Evolutionary conservation across 2,797 vertebrate species (phyloP).

Genomic region (Tamandua tetradactyla): DNA sequence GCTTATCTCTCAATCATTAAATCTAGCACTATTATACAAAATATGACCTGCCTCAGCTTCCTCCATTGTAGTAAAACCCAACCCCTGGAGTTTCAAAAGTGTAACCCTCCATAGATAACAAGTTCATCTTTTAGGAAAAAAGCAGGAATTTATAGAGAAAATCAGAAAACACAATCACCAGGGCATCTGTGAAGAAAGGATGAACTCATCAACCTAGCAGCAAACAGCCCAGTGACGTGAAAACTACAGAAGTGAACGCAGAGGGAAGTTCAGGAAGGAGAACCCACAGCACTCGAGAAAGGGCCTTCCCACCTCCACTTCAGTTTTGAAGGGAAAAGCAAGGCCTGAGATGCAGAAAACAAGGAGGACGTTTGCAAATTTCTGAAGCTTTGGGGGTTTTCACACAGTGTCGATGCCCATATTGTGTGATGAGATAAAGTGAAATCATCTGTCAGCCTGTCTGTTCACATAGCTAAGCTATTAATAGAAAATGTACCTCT

Average conservation of each 20-base stretch:
- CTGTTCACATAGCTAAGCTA: conserved; percentile 76
- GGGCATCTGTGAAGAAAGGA: background rate
- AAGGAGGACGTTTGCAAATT: conserved; percentile 21
- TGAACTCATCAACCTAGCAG: background rate
- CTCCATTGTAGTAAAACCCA: background rate
- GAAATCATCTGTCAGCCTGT: conserved; percentile 78
- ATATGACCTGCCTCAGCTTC: background rate
- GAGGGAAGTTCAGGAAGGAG: background rate
- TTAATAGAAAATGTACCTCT: conserved; percentile 73
- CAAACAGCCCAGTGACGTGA: background rate
- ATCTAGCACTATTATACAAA: background rate
- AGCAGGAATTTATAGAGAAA: background rate
- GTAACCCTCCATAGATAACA: background rate
- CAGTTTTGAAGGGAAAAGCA: background rate
- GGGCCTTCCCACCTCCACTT: background rate
- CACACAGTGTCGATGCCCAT: conserved; percentile 71
- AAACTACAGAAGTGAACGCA: background rate
- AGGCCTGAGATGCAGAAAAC: background rate
- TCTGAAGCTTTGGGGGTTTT: conserved; percentile 68
- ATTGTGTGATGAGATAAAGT: conserved; percentile 72
- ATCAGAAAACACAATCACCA: background rate
- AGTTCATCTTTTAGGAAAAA: background rate
- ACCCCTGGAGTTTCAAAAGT: background rate
- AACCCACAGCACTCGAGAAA: background rate
- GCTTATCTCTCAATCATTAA: background rate